Conservation (phyloP, 2,888 invertebrate genomes). For the Lasioglossum villosulum region DNA sequence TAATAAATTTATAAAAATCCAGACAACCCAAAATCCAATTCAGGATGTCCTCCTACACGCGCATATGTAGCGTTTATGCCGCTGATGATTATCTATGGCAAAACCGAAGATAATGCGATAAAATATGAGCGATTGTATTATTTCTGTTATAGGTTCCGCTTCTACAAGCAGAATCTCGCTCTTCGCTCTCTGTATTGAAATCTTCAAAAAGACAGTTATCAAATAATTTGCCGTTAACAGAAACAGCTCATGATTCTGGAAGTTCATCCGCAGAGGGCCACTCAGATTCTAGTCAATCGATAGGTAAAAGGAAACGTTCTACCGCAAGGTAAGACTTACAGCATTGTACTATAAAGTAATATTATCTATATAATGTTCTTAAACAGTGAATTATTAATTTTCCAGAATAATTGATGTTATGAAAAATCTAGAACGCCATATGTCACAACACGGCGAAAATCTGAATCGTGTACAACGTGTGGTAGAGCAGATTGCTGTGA, state of each 20-base stretch:
- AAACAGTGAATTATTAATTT: neutral
- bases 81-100: no score
- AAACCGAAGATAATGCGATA: slow-evolving; percentile 4
- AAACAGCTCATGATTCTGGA: slow-evolving; percentile 85
- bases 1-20: slow-evolving; percentile 24
- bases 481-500: slow-evolving; percentile 80
- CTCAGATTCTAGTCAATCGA: slow-evolving; percentile 85
- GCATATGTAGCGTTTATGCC: no score
- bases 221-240: slow-evolving; percentile 84
- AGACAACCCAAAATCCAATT: no score
- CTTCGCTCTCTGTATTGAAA: slow-evolving; percentile 85
- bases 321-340: slow-evolving; percentile 73
- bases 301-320: slow-evolving; percentile 81
- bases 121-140: neutral
- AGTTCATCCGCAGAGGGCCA: slow-evolving; percentile 85
- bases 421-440: slow-evolving; percentile 79
- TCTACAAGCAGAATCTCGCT: slow-evolving; percentile 85
- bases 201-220: slow-evolving; percentile 85
- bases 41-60: no score
- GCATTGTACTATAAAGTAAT: neutral
- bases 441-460: slow-evolving; percentile 79
- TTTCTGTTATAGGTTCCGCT: slow-evolving; percentile 81
- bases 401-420: slow-evolving; percentile 77
- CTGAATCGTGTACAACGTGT: slow-evolving; percentile 81
- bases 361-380: neutral